Percentiles rank a stretch among this genome's conserved stretches.
Conservation (phyloP, 2,113 vertebrate species). For the Salvator merianae region DNA sequence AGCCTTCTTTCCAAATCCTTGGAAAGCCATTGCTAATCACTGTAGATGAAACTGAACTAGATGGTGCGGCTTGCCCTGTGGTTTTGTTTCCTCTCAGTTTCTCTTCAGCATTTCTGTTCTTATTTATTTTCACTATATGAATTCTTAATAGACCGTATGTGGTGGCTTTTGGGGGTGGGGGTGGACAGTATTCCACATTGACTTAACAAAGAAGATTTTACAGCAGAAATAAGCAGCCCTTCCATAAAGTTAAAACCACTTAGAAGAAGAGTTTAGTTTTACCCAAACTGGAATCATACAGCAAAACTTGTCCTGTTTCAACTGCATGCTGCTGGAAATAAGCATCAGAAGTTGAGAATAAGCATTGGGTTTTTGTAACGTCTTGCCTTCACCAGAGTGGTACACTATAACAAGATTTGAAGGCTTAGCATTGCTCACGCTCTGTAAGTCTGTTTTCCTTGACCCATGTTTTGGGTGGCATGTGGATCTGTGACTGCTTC, state of each 20-base stretch:
- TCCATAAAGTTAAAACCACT: not conserved
- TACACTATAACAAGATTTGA: not conserved
- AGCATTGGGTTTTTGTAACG: too few relatives aligned
- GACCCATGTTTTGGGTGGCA: constrained; percentile 68
- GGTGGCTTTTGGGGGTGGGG: not conserved
- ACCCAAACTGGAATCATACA: not conserved
- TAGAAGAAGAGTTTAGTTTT: not conserved
- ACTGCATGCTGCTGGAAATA: not conserved
- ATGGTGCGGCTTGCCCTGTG: not conserved
- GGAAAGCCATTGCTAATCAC: not conserved
- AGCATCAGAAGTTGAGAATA: not conserved
- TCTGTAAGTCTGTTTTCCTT: constrained; percentile 71
- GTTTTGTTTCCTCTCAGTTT: not conserved
- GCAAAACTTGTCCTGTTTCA: not conserved
- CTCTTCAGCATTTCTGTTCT: not conserved
- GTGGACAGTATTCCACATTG: not conserved
- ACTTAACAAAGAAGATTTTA: not conserved
- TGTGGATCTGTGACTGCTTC: constrained; percentile 94
- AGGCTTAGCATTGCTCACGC: not conserved
- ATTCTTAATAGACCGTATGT: not conserved
- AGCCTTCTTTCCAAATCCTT: not conserved
- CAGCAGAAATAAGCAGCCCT: not conserved
- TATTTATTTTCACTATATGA: not conserved
- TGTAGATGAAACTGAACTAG: not conserved
- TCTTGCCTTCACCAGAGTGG: not conserved